Base-by-base conservation (phyloP, 2,888 invertebrate species). In the Acleris laterana region DNA sequence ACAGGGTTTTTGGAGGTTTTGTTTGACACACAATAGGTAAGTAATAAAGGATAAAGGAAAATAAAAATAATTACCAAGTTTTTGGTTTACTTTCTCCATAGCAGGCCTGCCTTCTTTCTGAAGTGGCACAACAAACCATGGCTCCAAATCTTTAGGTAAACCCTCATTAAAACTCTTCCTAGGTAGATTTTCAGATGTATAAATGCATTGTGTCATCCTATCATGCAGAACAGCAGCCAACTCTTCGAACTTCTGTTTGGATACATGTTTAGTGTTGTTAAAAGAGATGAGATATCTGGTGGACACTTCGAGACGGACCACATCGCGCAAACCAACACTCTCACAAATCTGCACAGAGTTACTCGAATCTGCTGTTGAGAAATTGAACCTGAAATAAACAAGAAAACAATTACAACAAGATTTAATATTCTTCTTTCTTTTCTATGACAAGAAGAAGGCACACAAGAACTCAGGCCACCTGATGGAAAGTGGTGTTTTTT, bases 301-400 rank as follows among this genome's bases (percentile, higher is more conserved):
- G 0, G 97, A 97, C 44, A 95, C 94, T 90, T 99, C 99, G 61
- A 99, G 92, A 62, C 99, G 94, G 4, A 91, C 93, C 5, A 99
- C 94, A 82, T 95, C 94, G 49, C 89, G 88, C 42, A 99, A 88
- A 3, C 97, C 97, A 52, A 98, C 94, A 75, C 97, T 96, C 71
- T 95, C 95, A 82, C 98, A 98, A 74, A 99, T 99, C 61, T 98
- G 98, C 1, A 99, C 97, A 32, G 98, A 98, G 89, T 99, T 99
- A 73, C 98, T 99, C 0, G 98, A 99, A 84, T 97, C 97, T 0
- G 99, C 96, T 48, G 99, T 99, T 17, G 98, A 98, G 85, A 99
- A 99, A 88, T 98, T 98, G 75, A 98, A 96, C 74, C 98, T 96
- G 82, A 72, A 89, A 87, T 19, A 19, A 59, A 57, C 32, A 13